phyloP scores from a whole-genome alignment of 2,888 invertebrate species.

The Andricus curvator region DNA sequence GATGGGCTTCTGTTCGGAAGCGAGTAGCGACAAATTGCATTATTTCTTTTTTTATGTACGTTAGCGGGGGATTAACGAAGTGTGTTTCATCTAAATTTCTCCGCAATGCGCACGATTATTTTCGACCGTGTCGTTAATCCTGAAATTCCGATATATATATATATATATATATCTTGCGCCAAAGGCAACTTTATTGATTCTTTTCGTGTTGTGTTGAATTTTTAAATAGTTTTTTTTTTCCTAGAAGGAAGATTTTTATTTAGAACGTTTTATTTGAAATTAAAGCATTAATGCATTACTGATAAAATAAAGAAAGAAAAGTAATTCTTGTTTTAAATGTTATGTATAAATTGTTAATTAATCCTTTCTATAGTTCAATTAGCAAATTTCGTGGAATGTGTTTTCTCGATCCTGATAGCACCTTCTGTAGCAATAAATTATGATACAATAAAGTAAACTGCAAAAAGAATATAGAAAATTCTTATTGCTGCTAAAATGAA shows the following conservation, averaged over 20 bases:
- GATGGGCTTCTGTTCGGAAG: neutral
- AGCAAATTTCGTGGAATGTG: neutral
- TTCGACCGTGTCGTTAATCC: neutral
- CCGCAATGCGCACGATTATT: neutral
- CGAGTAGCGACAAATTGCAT: neutral
- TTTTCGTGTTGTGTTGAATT: neutral
- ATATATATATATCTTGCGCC: neutral
- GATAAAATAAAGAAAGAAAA: neutral
- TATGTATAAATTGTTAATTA: neutral
- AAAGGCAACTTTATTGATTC: slow-evolving; percentile 16
- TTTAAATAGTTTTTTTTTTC: neutral
- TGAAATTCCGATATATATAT: neutral
- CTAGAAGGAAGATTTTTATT: neutral
- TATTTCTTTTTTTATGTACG: neutral
- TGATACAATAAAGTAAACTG: neutral
- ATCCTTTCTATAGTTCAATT: neutral
- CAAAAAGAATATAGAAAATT: neutral
- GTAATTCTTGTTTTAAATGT: no score
- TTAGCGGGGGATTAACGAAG: neutral
- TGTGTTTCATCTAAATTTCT: neutral
- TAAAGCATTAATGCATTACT: neutral
- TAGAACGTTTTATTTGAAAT: neutral
- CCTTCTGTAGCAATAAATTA: no score
- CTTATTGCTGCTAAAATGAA: neutral
- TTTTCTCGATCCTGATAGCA: no score